These are phyloP conservation scores for Boleophthalmus pectinirostris DNA, from an alignment of 2,113 vertebrate species.

Conservation along the genomic window DNA sequence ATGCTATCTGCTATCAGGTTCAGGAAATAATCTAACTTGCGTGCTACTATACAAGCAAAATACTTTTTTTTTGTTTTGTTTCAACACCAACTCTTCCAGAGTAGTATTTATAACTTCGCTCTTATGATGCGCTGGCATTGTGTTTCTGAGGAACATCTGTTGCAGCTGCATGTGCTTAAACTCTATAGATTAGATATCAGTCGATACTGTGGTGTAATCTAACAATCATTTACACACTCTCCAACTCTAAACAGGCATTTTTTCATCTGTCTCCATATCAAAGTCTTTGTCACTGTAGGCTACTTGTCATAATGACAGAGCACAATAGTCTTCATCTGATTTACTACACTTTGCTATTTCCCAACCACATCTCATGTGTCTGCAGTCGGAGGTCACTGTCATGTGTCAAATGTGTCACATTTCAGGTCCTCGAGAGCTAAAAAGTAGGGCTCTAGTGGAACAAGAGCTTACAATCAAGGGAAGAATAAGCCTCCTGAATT, in stretches of 20 bases:
- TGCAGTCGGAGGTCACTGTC: slow-evolving; percentile 16
- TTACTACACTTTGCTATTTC: neutral
- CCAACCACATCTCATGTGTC: neutral
- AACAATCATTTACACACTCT: neutral
- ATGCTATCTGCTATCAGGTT: too few species aligned
- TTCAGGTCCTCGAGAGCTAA: slow-evolving; percentile 13
- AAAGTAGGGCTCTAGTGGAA: neutral
- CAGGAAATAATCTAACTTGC: neutral
- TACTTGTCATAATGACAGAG: neutral
- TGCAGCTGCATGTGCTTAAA: neutral
- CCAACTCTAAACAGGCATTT: neutral
- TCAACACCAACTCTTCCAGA: neutral
- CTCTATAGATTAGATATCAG: neutral
- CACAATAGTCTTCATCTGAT: neutral
- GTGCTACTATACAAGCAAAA: neutral
- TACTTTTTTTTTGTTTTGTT: too few species aligned
- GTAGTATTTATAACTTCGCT: neutral
- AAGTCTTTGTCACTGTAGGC: too few species aligned
- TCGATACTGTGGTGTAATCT: neutral
- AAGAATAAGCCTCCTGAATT: neutral
- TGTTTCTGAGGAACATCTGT: neutral
- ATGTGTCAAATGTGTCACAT: slow-evolving; percentile 31
- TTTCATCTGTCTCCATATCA: too few species aligned
- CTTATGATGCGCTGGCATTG: neutral
- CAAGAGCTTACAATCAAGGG: neutral